Evolutionary conservation across 2,113 vertebrate genomes (phyloP).

Genomic region (Nibea coibor): DNA sequence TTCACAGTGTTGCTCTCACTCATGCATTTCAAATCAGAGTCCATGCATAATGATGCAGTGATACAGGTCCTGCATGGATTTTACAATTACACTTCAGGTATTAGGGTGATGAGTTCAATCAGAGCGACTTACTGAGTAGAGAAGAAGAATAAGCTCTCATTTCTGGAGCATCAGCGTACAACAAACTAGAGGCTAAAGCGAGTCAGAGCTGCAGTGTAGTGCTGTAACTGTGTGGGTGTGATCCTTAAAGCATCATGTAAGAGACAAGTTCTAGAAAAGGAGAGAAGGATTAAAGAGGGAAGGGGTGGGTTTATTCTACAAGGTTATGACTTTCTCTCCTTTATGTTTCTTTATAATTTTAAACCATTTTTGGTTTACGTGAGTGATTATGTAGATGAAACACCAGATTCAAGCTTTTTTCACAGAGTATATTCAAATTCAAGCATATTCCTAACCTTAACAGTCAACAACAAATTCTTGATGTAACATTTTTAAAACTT

Average conservation of each 20-base stretch:
- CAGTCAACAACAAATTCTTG: no score
- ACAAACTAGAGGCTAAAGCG: neutral
- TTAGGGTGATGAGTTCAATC: slow-evolving; percentile 16
- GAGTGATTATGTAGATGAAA: no score
- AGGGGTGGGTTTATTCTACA: neutral
- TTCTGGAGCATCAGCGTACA: slow-evolving; percentile 1
- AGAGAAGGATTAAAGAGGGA: neutral
- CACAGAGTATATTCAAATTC: no score
- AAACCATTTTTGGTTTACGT: neutral
- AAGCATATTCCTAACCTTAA: no score
- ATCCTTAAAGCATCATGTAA: slow-evolving; percentile 8
- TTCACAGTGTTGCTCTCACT: slow-evolving; percentile 5
- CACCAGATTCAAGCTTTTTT: no score
- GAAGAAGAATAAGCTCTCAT: slow-evolving; percentile 1
- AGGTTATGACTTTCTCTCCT: neutral
- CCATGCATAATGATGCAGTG: slow-evolving; percentile 5
- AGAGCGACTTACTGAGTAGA: neutral
- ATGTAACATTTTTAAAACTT: no score
- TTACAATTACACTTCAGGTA: slow-evolving; percentile 8
- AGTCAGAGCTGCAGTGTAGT: neutral
- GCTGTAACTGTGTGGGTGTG: slow-evolving; percentile 9
- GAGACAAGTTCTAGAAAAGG: neutral
- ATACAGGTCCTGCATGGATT: slow-evolving; percentile 1
- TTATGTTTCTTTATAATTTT: neutral
- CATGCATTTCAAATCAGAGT: slow-evolving; percentile 39